Base-by-base conservation (phyloP, 2,797 vertebrate genomes). In the Crax fasciolata region DNA sequence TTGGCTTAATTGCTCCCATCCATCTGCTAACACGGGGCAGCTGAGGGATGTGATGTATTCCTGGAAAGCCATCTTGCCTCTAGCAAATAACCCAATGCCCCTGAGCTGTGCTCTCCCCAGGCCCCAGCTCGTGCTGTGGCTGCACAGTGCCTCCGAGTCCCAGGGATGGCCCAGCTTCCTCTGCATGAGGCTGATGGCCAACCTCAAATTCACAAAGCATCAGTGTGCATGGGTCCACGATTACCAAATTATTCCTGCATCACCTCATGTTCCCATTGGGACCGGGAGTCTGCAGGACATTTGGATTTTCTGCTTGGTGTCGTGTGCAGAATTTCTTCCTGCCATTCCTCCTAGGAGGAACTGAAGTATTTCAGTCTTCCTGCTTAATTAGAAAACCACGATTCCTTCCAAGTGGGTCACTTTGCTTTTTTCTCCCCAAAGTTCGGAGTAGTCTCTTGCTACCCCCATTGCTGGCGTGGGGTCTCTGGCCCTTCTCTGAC, bases 401-500 rank as follows among this genome's bases (percentile, higher is more conserved):
- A 30, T 76, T 76, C 28, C 58, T 24, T 75, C 32, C 63, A 18
- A 32, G 72, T 14, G 18, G 51, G 41, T 12, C 15, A 6, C 20
- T 44, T 23, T 10, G 2, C 63, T 67, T 59, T 8, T 46, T 55
- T 23, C 41, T 49, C 12, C 7, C 3, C 41, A 3, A 32, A 48
- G 20, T 41, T 8, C 30, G 59, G 41, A 44, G 8, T 7, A 35
- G 46, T 4, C 28, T 19, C 48, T 16, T 2, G 23, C 18, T 4
- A 16, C 58, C 38, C 11, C 7, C 25, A 4, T 3, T 11, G 27
- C n/a, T 43, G 67, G 7, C 10, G 0, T 1, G 35, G 48, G 16
- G 11, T 39, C 39, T 32, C 19, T 10, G 32, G 35, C 43, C 17
- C 32, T 32, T 39, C 30, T 79, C 62, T 89, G 89, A 75, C 15